Percentiles rank a stretch among this genome's conserved stretches.
Evolutionary conservation across 1,140 invertebrate genomes (phyloP).

Genomic region (Drosophila kepulauana): DNA sequence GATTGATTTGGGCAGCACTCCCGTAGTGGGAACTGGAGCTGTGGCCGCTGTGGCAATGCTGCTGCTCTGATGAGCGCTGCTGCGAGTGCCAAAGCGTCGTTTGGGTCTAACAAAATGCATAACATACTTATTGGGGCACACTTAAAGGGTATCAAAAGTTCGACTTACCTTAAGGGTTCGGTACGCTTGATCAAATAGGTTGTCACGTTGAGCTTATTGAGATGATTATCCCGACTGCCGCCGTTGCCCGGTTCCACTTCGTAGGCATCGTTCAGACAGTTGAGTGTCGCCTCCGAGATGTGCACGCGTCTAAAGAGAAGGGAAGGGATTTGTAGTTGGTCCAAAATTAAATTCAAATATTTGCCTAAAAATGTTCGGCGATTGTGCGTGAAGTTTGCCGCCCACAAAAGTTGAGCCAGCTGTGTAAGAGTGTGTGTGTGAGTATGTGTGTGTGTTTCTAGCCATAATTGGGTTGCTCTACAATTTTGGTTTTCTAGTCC

Average conservation of each 20-base stretch:
- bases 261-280: conserved; percentile 94
- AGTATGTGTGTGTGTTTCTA: conserved; percentile 36
- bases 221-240: conserved; percentile 92
- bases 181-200: conserved; percentile 96
- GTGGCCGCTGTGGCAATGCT: conserved; percentile 50
- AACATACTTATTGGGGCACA: neutral
- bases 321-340: conserved; percentile 56
- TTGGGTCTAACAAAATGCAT: conserved; percentile 60
- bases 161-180: conserved; percentile 88
- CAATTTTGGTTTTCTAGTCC: conserved; percentile 44
- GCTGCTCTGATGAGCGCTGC: conserved; percentile 68
- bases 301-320: conserved; percentile 91
- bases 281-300: conserved; percentile 94
- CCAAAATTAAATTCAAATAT: conserved; percentile 83
- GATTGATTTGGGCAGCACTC: conserved; percentile 70
- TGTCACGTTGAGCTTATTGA: conserved; percentile 94
- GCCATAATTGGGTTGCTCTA: conserved; percentile 67
- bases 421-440: conserved; percentile 46
- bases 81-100: conserved; percentile 79
- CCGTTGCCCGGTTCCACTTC: conserved; percentile 97
- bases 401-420: conserved; percentile 8
- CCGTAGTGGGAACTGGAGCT: conserved; percentile 4
- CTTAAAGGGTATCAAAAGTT: neutral
- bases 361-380: conserved; percentile 68
- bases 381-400: conserved; percentile 69